phyloP scores from a whole-genome alignment of 2,797 vertebrate species.

The Scolopax rusticola region DNA sequence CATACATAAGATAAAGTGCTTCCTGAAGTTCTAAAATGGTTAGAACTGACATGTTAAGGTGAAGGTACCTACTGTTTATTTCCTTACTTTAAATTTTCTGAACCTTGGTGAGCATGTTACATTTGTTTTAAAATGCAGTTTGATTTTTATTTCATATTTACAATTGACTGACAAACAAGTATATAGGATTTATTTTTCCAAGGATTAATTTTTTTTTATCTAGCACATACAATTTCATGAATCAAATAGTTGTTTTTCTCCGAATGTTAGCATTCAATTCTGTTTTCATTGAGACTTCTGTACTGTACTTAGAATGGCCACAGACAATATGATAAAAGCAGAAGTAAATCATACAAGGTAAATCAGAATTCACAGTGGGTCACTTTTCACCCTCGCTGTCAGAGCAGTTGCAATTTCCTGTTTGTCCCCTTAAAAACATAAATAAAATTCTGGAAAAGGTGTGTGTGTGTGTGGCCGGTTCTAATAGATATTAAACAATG shows the following conservation, averaged over 20 bases:
- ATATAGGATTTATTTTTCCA: background rate
- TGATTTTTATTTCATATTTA: background rate
- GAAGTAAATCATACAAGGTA: background rate
- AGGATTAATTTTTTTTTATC: background rate
- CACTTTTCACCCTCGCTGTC: background rate
- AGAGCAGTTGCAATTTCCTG: background rate
- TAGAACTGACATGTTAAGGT: background rate
- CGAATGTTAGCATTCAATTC: background rate
- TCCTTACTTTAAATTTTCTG: background rate
- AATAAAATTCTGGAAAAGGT: background rate
- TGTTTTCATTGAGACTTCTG: background rate
- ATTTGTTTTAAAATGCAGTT: background rate
- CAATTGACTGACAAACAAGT: background rate
- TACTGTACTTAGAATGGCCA: background rate
- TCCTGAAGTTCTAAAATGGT: background rate
- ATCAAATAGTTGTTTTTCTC: background rate
- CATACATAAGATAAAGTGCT: background rate
- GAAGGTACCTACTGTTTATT: background rate
- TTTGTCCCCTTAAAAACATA: background rate
- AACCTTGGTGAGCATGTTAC: fast-evolving
- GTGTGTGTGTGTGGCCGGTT: background rate
- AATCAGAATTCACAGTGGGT: background rate
- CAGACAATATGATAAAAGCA: background rate
- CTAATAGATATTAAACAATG: background rate
- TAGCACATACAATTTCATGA: background rate